phyloP scores from a whole-genome alignment of 2,113 vertebrate genomes.

The Heteronetta atricapilla region DNA sequence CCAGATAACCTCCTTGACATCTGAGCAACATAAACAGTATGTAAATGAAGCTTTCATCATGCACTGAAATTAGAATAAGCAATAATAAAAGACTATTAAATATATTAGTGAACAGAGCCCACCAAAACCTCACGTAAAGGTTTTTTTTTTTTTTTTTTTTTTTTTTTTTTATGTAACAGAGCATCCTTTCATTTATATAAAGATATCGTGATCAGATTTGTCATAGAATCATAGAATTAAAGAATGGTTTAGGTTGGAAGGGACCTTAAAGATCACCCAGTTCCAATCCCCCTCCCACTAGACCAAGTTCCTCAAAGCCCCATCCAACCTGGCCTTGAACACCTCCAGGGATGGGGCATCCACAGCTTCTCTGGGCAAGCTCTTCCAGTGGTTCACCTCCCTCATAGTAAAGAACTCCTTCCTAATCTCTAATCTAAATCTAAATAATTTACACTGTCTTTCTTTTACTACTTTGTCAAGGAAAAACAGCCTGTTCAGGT shows the following conservation, averaged over 20 bases:
- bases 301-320: too few species aligned
- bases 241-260: too few species aligned
- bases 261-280: too few species aligned
- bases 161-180: background rate
- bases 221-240: too few species aligned
- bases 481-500: background rate
- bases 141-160: background rate
- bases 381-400: too few species aligned
- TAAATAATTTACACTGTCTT: background rate
- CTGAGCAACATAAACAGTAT: background rate
- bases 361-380: too few species aligned
- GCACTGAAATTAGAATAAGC: background rate
- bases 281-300: too few species aligned
- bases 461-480: background rate
- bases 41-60: background rate
- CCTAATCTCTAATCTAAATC: too few species aligned
- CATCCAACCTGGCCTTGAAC: too few species aligned
- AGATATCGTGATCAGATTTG: background rate
- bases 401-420: too few species aligned
- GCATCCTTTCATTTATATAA: background rate
- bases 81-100: background rate
- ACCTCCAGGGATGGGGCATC: too few species aligned
- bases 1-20: conserved; percentile 23
- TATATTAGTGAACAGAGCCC: background rate
- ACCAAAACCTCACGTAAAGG: background rate